Percentiles rank a stretch among this genome's conserved stretches.
Conservation (phyloP, 2,888 invertebrate genomes). For the Sipunculus nudus region DNA sequence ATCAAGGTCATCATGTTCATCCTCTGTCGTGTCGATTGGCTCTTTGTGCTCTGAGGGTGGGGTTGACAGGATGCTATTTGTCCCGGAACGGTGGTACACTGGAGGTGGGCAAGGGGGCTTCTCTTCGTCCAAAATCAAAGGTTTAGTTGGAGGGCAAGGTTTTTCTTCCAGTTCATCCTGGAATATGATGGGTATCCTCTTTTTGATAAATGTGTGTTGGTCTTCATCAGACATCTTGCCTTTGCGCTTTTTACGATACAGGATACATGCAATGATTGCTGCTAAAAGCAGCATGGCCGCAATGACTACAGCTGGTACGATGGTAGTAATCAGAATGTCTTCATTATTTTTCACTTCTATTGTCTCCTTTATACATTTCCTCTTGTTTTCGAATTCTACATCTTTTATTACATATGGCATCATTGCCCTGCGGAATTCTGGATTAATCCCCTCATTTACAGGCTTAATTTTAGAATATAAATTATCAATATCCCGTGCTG, state of each 20-base stretch:
- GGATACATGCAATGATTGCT: conserved; percentile 84
- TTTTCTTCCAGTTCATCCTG: conserved; percentile 93
- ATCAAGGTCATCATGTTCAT: conserved; percentile 20
- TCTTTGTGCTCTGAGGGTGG: conserved; percentile 38
- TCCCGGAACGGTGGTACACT: conserved; percentile 20
- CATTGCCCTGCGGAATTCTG: conserved; percentile 46
- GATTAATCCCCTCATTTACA: conserved; percentile 62
- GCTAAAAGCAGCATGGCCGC: conserved; percentile 88
- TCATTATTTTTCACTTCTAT: conserved; percentile 17
- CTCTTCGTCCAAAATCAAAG: conserved; percentile 93
- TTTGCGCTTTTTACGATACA: conserved; percentile 81
- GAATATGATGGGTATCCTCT: conserved; percentile 91
- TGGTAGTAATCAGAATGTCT: conserved; percentile 75
- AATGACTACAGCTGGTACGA: conserved; percentile 82
- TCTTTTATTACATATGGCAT: conserved; percentile 45
- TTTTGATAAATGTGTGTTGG: conserved; percentile 70
- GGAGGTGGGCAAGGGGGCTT: conserved; percentile 77
- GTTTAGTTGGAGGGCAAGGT: conserved; percentile 81
- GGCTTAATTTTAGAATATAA: too few relatives aligned
- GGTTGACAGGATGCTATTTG: conserved; percentile 30
- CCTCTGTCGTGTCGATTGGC: conserved; percentile 26
- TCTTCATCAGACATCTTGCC: conserved; percentile 85
- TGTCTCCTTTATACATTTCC: too few relatives aligned
- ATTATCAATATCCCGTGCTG: conserved; percentile 79
- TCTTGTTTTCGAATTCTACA: too few relatives aligned